Evolutionary conservation across 2,113 vertebrate species (phyloP).

Genomic region (human): DNA sequence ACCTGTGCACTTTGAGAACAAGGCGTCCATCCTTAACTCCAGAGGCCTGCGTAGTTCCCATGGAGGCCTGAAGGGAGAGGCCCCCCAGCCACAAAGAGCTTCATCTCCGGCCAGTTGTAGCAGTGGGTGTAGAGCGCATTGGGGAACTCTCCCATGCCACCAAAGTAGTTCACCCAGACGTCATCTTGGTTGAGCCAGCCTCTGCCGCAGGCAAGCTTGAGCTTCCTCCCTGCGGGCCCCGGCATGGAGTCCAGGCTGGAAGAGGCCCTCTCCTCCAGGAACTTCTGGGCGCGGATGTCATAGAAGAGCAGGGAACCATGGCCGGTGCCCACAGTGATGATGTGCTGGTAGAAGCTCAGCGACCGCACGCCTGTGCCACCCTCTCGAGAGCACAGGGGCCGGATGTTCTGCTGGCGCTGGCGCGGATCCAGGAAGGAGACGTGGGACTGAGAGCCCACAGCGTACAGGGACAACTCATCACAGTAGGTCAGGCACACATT

Average conservation of each 20-base stretch:
- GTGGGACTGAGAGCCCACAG: constrained; percentile 96
- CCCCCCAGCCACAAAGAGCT: constrained; percentile 97
- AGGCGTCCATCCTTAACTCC: constrained; percentile 88
- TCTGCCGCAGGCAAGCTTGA: constrained; percentile 94
- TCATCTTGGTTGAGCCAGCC: constrained; percentile 98
- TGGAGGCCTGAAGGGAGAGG: constrained; percentile 96
- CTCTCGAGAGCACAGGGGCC: constrained; percentile 93
- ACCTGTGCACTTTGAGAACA: constrained; percentile 64
- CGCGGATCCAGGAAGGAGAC: constrained; percentile 96
- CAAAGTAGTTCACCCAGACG: constrained; percentile 96
- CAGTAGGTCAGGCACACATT: constrained; percentile 97
- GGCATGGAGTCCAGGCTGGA: constrained; percentile 79
- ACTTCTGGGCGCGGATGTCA: constrained; percentile 94
- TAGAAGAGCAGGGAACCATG: constrained; percentile 98
- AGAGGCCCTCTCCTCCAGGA: constrained; percentile 88
- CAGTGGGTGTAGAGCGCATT: constrained; percentile 99
- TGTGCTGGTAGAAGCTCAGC: constrained; percentile 96
- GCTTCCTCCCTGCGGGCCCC: constrained; percentile 85
- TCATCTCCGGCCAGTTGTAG: constrained; percentile 97
- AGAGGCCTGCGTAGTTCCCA: constrained; percentile 97
- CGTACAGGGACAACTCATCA: constrained; percentile 95
- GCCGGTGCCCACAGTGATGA: constrained; percentile 96
- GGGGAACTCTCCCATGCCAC: constrained; percentile 91
- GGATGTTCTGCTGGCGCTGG: constrained; percentile 89
- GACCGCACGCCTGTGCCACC: constrained; percentile 96